These are phyloP conservation scores for Sanderia malayensis DNA, from an alignment of 30 jellyfish, hydroid and myxozoan genomes.

Conservation along the genomic window DNA sequence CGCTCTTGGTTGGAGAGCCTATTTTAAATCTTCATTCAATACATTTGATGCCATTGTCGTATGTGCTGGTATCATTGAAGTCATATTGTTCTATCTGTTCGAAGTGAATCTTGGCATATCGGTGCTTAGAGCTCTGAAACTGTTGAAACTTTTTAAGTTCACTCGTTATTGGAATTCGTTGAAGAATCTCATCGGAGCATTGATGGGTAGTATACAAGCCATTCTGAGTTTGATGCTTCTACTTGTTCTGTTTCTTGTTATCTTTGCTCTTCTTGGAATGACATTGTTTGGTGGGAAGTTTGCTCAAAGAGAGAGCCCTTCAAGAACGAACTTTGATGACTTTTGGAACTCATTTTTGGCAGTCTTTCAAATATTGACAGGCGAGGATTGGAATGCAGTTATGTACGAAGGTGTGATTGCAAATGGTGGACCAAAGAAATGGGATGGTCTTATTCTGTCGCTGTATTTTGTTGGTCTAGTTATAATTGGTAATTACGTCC, in stretches of 20 bases:
- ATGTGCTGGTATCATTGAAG: slow-evolving; percentile 80
- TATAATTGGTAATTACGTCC: slow-evolving; percentile 76
- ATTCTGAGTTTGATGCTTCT: slow-evolving; percentile 88
- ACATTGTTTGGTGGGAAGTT: slow-evolving; percentile 95
- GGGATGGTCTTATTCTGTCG: slow-evolving; percentile 59
- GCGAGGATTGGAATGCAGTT: slow-evolving; percentile 87
- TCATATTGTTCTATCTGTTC: slow-evolving; percentile 55
- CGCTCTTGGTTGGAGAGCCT: slow-evolving; percentile 65
- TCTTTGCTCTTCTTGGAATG: slow-evolving; percentile 95
- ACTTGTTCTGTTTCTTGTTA: slow-evolving; percentile 71
- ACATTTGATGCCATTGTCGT: slow-evolving; percentile 79
- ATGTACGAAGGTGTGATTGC: slow-evolving; percentile 94
- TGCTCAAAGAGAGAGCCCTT: slow-evolving; percentile 60
- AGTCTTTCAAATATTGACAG: slow-evolving; percentile 86
- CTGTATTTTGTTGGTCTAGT: slow-evolving; percentile 69
- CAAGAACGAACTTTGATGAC: slow-evolving; percentile 92
- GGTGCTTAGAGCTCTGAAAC: slow-evolving; percentile 87
- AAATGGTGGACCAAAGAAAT: slow-evolving; percentile 78
- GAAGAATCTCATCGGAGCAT: slow-evolving; percentile 87
- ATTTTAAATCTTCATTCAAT: slow-evolving; percentile 77
- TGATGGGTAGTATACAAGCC: slow-evolving; percentile 77
- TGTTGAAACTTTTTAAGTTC: slow-evolving; percentile 80
- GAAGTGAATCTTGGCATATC: slow-evolving; percentile 88
- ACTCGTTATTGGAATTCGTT: slow-evolving; percentile 94
- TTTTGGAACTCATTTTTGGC: slow-evolving; percentile 96